Conservation (phyloP, 23 tunicate genomes). For the Styela plicata region DNA sequence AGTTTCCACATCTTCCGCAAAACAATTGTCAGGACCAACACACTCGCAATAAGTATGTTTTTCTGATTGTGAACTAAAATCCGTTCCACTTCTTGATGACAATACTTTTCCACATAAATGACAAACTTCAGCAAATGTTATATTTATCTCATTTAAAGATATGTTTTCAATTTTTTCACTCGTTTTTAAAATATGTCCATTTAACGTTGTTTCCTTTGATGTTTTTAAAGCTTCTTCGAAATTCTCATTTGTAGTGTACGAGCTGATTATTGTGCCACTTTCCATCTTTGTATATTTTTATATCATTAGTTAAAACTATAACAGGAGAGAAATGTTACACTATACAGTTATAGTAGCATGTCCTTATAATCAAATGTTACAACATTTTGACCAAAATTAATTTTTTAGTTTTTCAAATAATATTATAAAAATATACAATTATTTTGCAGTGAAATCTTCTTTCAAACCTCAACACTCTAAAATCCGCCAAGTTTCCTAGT, state of each 20-base stretch:
- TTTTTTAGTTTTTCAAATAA: too few species aligned
- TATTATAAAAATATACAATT: too few species aligned
- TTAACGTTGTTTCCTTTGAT: conserved; percentile 20
- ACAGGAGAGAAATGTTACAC: too few species aligned
- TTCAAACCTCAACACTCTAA: too few species aligned
- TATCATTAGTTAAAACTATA: too few species aligned
- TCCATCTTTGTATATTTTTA: too few species aligned
- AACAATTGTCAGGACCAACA: neutral
- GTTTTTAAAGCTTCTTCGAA: conserved; percentile 1
- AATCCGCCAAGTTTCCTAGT: too few species aligned
- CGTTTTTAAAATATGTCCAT: neutral
- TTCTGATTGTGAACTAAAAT: neutral
- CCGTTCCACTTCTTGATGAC: neutral
- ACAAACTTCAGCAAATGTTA: neutral
- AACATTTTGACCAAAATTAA: too few species aligned
- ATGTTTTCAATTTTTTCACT: neutral
- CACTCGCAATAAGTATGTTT: neutral
- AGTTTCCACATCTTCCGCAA: neutral
- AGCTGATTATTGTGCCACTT: too few species aligned
- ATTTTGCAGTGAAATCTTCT: too few species aligned
- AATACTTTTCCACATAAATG: conserved; percentile 21
- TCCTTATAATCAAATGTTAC: too few species aligned
- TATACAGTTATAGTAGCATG: too few species aligned
- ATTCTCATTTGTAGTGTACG: neutral
- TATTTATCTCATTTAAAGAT: neutral